These are phyloP conservation scores for Otolemur crassicaudatus DNA, from an alignment of 2,797 vertebrate genomes.

Conservation along the genomic window DNA sequence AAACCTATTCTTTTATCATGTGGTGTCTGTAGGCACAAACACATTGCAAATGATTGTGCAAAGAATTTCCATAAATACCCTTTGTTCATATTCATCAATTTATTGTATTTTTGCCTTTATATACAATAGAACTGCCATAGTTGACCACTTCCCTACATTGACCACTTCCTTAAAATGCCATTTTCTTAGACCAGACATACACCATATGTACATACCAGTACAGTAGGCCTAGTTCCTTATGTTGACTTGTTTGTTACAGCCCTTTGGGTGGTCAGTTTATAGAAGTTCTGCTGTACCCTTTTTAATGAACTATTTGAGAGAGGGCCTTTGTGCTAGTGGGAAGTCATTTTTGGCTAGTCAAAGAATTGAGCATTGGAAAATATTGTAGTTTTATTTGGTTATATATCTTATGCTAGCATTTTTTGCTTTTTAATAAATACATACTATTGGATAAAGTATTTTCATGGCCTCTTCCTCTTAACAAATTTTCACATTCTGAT, in stretches of 20 bases:
- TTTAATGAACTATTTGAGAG: neutral
- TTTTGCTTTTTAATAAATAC: neutral
- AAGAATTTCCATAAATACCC: neutral
- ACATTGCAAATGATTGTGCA: neutral
- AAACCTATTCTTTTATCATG: neutral
- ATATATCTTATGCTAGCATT: neutral
- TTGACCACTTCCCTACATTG: too few species aligned
- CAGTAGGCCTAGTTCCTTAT: too few species aligned
- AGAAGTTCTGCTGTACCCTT: neutral
- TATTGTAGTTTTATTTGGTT: slow-evolving; percentile 12
- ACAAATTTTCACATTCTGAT: neutral
- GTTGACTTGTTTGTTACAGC: too few species aligned
- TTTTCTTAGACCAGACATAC: too few species aligned
- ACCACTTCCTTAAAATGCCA: too few species aligned
- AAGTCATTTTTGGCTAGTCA: neutral
- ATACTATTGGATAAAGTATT: neutral
- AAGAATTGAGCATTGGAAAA: slow-evolving; percentile 28
- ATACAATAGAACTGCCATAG: neutral
- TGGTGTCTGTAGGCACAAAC: slow-evolving; percentile 18
- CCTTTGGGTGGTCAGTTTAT: too few species aligned
- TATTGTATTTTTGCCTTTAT: neutral
- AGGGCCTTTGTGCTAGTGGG: slow-evolving; percentile 5
- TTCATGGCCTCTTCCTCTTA: neutral
- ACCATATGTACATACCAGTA: too few species aligned
- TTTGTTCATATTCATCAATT: neutral